These are phyloP conservation scores for Valencia hispanica DNA, from an alignment of 2,797 vertebrate species.

Conservation along the genomic window DNA sequence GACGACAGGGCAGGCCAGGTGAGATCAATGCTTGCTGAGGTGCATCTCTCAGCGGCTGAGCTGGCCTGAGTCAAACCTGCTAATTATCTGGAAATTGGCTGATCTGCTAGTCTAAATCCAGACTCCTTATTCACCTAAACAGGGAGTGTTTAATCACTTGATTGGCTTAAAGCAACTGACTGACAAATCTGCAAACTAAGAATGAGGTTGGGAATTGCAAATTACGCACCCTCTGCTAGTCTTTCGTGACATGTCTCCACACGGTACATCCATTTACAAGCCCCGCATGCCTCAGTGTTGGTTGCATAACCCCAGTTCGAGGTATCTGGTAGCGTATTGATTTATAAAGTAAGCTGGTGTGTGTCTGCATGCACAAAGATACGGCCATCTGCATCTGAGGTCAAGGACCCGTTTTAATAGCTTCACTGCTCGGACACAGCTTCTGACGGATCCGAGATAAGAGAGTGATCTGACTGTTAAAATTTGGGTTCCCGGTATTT, in stretches of 20 bases:
- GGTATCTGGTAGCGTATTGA: constrained; percentile 39
- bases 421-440: constrained; percentile 11
- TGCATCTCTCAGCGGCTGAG: neutral
- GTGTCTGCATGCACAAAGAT: neutral
- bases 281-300: neutral
- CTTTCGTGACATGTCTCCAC: constrained; percentile 2
- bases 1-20: constrained; percentile 32
- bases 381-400: constrained; percentile 15
- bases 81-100: constrained; percentile 12
- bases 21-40: constrained; percentile 19
- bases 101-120: constrained; percentile 27
- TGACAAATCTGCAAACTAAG: constrained; percentile 8
- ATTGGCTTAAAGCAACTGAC: constrained; percentile 14
- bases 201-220: neutral
- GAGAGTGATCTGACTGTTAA: neutral
- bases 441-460: constrained; percentile 12
- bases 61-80: constrained; percentile 21
- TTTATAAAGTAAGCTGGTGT: constrained; percentile 29
- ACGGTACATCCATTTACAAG: neutral
- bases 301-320: constrained; percentile 57
- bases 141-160: constrained; percentile 18
- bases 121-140: constrained; percentile 20
- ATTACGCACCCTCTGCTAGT: neutral
- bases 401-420: constrained; percentile 39
- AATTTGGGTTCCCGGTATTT: constrained; percentile 20